Base-by-base conservation (phyloP, 2,113 vertebrate genomes). In the Lates calcarifer region DNA sequence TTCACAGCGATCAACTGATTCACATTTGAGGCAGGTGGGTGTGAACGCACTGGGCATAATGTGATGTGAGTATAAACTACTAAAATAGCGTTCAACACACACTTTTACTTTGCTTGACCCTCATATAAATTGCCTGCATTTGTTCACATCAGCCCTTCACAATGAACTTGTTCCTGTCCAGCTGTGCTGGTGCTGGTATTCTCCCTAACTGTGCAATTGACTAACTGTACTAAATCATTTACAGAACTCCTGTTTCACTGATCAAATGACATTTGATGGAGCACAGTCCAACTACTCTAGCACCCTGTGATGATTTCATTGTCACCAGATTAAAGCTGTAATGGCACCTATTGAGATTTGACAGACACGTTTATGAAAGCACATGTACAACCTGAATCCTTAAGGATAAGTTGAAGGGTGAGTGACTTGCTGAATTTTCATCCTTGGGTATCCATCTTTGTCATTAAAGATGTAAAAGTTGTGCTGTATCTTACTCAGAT, bases 401-500 rank as follows among this genome's bases (percentile, higher is more conserved):
- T 41, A 28, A 26, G 22, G 39, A 31, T n/a, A 29, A 17, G 20
- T 75, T 11, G 47, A 74, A 83, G 56, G 35, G 37, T 58, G 35
- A 33, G 26, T 51, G 63, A 83, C n/a, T 55, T 11, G 22, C 15
- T 74, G 68, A 26, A 22, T 20, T 77, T 67, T 76, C 64, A 70
- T 70, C 74, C 74, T 51, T 35, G 39, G 73, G 49, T 24, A 63
- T 87, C 45, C 26, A 60, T 76, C 69, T 51, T 43, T 80, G 31
- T 82, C 39, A 1, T 39, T 63, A 70, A 51, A 81, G 39, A 63
- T n/a, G 58, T 74, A 20, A 78, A 82, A 77, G 31, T 63, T 71
- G n/a, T 31, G 17, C 14, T 65, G 41, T 15, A 6, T 26, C 14
- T 1, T 35, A 41, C 24, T 53, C 9, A 11, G 28, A 71, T n/a